These are phyloP conservation scores for Spermophilus dauricus DNA, from an alignment of 2,113 vertebrate genomes.

Conservation along the genomic window DNA sequence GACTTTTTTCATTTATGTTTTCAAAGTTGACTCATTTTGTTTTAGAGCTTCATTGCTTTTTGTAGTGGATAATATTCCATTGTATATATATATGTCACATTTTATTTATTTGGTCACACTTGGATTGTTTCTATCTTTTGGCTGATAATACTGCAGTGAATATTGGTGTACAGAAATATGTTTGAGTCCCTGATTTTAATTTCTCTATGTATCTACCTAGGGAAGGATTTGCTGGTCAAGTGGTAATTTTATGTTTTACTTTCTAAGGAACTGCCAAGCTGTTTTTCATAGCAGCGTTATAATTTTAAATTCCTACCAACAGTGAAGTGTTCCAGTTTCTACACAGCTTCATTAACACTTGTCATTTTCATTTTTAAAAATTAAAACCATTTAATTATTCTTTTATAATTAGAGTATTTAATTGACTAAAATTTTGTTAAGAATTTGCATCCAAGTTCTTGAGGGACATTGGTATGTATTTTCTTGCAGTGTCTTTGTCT, in stretches of 20 bases:
- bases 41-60: neutral
- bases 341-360: neutral
- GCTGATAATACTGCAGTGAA: neutral
- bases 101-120: neutral
- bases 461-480: neutral
- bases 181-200: neutral
- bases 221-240: neutral
- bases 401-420: neutral
- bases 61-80: neutral
- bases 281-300: neutral
- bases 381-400: neutral
- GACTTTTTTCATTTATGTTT: neutral
- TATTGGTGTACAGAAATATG: neutral
- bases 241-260: neutral
- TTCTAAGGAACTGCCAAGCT: neutral
- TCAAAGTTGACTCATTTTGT: neutral
- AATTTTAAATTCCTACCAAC: neutral
- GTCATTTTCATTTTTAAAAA: neutral
- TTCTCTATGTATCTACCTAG: neutral
- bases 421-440: neutral
- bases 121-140: neutral
- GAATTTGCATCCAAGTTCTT: neutral
- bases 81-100: neutral
- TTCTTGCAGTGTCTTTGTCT: neutral
- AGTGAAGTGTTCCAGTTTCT: neutral